Percentiles rank a stretch among this genome's conserved stretches.
Evolutionary conservation across 2,113 vertebrate genomes (phyloP).

Genomic region (Gobius niger): DNA sequence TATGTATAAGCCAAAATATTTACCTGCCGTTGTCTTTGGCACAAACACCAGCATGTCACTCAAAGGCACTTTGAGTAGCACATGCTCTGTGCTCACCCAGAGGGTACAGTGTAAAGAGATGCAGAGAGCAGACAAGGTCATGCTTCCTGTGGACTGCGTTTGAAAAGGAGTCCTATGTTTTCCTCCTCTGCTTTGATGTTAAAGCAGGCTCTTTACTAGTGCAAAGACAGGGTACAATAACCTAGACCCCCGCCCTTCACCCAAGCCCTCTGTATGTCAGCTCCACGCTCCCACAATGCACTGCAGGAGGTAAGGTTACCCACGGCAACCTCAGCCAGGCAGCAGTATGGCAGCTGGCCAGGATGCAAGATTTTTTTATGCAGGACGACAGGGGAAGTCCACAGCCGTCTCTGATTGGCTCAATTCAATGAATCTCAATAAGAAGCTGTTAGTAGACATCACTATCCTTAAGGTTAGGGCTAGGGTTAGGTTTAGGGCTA

Average conservation of each 20-base stretch:
- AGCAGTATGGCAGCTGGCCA: slow-evolving; percentile 68
- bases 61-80: slow-evolving; percentile 30
- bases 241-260: slow-evolving; percentile 32
- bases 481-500: no score
- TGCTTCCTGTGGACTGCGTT: slow-evolving; percentile 64
- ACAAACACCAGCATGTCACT: not conserved
- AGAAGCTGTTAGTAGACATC: no score
- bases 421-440: no score
- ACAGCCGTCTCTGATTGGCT: no score
- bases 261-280: slow-evolving; percentile 30
- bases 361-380: no score
- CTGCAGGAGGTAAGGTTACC: slow-evolving; percentile 63
- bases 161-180: slow-evolving; percentile 66
- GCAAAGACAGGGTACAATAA: slow-evolving; percentile 62
- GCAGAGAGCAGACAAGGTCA: slow-evolving; percentile 61
- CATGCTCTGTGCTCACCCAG: slow-evolving; percentile 43
- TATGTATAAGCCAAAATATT: not conserved
- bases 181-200: slow-evolving; percentile 68
- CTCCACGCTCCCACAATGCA: slow-evolving; percentile 43
- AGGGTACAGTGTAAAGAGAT: slow-evolving; percentile 57
- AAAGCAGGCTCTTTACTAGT: slow-evolving; percentile 62
- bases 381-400: no score
- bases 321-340: slow-evolving; percentile 60
- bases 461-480: no score
- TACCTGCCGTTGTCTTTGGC: not conserved